Evolutionary conservation across 2,797 vertebrate genomes (phyloP), one percentile per base, ranked within the genome.

Genomic region (Pyrocephalus nanus): DNA sequence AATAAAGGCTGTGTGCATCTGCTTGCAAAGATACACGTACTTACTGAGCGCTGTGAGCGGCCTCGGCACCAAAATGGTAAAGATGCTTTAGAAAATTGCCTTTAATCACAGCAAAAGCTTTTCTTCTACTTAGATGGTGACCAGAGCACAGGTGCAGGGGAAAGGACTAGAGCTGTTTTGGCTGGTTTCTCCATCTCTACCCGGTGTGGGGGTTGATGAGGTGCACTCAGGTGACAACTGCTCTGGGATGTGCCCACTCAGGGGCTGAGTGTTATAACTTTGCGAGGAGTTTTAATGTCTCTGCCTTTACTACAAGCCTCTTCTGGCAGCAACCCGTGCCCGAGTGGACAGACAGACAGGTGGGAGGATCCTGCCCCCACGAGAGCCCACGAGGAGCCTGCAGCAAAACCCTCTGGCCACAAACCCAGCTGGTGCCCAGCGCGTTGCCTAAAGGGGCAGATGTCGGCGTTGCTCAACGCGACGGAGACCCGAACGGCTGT

Each of bases 391-490:
- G 2, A 84, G 72, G 48, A 88, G 32, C 51, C 66, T 5, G 4
- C 74, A 78, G 79, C 86, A 43, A 62, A 43, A 15, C 61, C 72
- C 0, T 0, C 50, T 8, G 50, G 72, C 73, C 3, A 0, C 90
- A 55, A 22, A 34, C 36, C 70, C 86, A 48, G 73, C 95, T 71
- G 79, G 84, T 93, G 92, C 77, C 92, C 88, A 32, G 2, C 1
- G 3, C 21, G 1, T 81, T 87, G 95, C 88, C 92, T 79, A 60
- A 79, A 83, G 11, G 20, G 94, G 90, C 94, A 95, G 93, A 95
- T 95, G 93, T 80, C 23, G 11, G 12, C 2, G 9, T 96, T 96
- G 94, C 96, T 94, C 83, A 96, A 93, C 0, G 38, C 10, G 32
- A 60, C 10, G 45, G 19, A 70, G 93, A 79, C 81, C 72, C 2